These are phyloP conservation scores for Dromiciops gliroides DNA, from an alignment of 2,113 vertebrate genomes.

Conservation along the genomic window DNA sequence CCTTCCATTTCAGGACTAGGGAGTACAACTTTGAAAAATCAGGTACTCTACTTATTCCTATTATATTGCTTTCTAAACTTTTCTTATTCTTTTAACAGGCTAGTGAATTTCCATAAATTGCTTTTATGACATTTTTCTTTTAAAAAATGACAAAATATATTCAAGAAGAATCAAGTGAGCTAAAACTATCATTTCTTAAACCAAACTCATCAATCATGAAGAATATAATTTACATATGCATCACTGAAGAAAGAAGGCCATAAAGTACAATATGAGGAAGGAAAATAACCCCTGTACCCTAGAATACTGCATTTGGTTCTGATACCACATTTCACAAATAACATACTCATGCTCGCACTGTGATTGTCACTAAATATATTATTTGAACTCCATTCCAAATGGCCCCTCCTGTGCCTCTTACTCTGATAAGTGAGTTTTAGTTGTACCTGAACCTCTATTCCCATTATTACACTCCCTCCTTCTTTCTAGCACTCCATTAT, in stretches of 20 bases:
- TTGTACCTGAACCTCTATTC: background rate
- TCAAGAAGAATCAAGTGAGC: background rate
- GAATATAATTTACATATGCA: background rate
- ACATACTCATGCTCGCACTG: background rate
- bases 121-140: background rate
- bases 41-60: background rate
- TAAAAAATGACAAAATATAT: background rate
- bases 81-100: background rate
- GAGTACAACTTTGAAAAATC: background rate
- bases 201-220: background rate
- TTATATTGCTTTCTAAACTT: background rate
- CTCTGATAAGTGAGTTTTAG: background rate
- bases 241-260: background rate
- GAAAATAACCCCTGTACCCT: background rate
- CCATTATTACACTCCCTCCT: background rate
- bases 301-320: background rate
- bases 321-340: background rate
- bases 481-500: background rate
- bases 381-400: background rate
- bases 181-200: background rate
- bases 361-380: fast-evolving
- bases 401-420: fast-evolving
- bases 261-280: background rate
- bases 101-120: background rate
- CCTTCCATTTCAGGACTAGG: background rate